These are phyloP conservation scores for Epinephelus cyanopodus DNA, from an alignment of 2,113 vertebrate species.

Conservation along the genomic window DNA sequence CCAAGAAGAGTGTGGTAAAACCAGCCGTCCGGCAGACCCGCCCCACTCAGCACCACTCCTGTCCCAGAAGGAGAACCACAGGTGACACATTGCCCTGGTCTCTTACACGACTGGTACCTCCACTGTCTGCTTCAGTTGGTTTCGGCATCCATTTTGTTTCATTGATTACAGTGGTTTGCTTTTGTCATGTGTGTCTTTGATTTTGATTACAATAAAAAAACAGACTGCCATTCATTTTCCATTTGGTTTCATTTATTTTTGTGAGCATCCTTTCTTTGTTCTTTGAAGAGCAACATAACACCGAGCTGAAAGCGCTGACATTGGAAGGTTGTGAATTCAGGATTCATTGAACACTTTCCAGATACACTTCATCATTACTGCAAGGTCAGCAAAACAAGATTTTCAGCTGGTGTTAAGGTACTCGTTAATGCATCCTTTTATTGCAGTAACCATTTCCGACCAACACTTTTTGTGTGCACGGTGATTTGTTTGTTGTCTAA, in stretches of 20 bases:
- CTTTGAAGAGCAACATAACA: neutral
- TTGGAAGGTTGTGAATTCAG: neutral
- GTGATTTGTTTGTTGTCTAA: neutral
- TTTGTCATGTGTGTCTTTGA: constrained; percentile 30
- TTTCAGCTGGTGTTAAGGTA: constrained; percentile 10
- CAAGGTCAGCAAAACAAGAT: constrained; percentile 4
- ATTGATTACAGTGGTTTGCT: neutral
- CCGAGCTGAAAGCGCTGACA: neutral
- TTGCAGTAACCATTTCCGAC: neutral
- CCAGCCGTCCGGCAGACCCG: constrained; percentile 94
- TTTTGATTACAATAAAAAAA: constrained; percentile 63
- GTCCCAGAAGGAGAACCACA: constrained; percentile 97
- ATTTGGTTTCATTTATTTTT: constrained; percentile 43
- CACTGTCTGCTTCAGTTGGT: constrained; percentile 6
- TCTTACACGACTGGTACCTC: constrained; percentile 49
- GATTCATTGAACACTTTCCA: neutral
- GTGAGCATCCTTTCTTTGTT: neutral
- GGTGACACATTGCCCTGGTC: constrained; percentile 87
- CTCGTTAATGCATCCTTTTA: constrained; percentile 4
- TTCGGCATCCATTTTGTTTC: constrained; percentile 22
- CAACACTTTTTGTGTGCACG: constrained; percentile 3
- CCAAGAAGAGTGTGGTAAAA: constrained; percentile 96
- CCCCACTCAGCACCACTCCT: constrained; percentile 95
- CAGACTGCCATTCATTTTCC: neutral
- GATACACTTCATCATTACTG: neutral